A percentile compares a stretch with the other conserved stretches of the same genome.
Conservation (phyloP, 2,797 vertebrate genomes). For the Cottoperca gobio region DNA sequence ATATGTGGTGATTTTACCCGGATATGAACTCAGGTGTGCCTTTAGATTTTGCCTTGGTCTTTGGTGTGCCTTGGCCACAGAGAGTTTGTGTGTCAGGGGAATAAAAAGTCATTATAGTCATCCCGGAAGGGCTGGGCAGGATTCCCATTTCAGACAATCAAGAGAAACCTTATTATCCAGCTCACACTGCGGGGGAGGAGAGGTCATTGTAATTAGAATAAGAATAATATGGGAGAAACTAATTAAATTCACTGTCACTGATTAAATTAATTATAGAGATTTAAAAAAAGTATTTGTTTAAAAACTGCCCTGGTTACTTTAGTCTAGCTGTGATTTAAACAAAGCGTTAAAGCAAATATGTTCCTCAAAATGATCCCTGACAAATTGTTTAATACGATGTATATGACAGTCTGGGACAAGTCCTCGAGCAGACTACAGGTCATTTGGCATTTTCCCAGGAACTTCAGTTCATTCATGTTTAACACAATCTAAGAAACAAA, state of each 20-base stretch:
- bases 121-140: constrained; percentile 46
- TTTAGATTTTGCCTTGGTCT: no score
- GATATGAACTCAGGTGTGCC: no score
- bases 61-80: no score
- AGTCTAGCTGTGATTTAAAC: background rate
- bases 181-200: background rate
- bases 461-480: constrained; percentile 15
- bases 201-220: constrained; percentile 10
- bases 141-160: constrained; percentile 32
- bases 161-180: constrained; percentile 37
- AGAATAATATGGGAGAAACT: background rate
- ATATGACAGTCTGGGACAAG: background rate
- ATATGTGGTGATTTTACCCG: no score
- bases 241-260: background rate
- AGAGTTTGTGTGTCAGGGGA: constrained; percentile 11
- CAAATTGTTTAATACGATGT: background rate
- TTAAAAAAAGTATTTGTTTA: no score
- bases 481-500: background rate
- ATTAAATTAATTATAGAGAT: background rate
- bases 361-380: background rate
- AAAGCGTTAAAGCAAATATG: background rate
- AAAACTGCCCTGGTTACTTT: no score
- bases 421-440: background rate
- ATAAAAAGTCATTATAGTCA: constrained; percentile 22
- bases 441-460: constrained; percentile 20